Conservation (phyloP, 2,113 vertebrate genomes). For the Xenopus tropicalis region UCB_Xtro_10.0 CM004445.2:94384001-94384500, state of each 20-base stretch:
- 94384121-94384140: constrained; percentile 70
- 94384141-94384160: constrained; percentile 78
- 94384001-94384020: constrained; percentile 70
- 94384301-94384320: constrained; percentile 61
- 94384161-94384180: constrained; percentile 77
- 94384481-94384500: no score
- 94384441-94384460: no score
- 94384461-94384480: no score
- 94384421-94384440: no score
- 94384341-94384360: constrained; percentile 48
- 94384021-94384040: constrained; percentile 72
- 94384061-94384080: constrained; percentile 53
- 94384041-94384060: constrained; percentile 65
- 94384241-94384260: constrained; percentile 86
- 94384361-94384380: no score
- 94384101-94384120: constrained; percentile 57
- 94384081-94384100: constrained; percentile 62
- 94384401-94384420: no score
- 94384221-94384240: constrained; percentile 80
- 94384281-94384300: constrained; percentile 50
- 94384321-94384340: constrained; percentile 67
- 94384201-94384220: constrained; percentile 80
- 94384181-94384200: constrained; percentile 72
- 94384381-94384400: no score
- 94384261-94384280: constrained; percentile 75